Conservation (phyloP, 2,888 invertebrate species). For the Lepetodrilus schrolli region DNA sequence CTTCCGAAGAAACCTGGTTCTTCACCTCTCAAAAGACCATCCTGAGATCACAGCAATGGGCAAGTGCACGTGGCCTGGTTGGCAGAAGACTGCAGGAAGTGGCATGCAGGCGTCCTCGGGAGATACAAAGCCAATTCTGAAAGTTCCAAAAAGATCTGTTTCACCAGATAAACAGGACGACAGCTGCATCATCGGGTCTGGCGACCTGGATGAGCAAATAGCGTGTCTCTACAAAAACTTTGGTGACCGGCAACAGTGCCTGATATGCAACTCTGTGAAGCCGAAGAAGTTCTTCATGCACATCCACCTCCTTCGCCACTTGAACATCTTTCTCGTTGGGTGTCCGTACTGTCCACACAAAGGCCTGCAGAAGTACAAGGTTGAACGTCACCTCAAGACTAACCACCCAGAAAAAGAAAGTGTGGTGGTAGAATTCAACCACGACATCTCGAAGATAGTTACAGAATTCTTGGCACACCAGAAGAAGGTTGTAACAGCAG, state of each 20-base stretch:
- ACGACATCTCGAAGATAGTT: slow-evolving; percentile 43
- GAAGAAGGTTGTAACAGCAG: not conserved
- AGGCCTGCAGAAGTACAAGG: slow-evolving; percentile 49
- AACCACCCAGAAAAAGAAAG: slow-evolving; percentile 42
- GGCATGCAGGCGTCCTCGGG: not conserved
- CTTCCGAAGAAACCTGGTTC: slow-evolving; percentile 41
- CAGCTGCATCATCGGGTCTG: slow-evolving; percentile 46
- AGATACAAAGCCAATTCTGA: slow-evolving; percentile 5
- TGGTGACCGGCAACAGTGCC: slow-evolving; percentile 52
- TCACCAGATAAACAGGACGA: slow-evolving; percentile 30
- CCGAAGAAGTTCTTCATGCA: slow-evolving; percentile 64
- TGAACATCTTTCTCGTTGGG: slow-evolving; percentile 61
- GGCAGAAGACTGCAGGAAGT: slow-evolving; percentile 23
- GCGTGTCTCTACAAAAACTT: slow-evolving; percentile 45
- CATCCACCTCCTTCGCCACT: slow-evolving; percentile 63
- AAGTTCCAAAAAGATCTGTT: not conserved
- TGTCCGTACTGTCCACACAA: slow-evolving; percentile 61
- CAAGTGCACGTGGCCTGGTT: slow-evolving; percentile 41
- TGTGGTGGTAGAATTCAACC: slow-evolving; percentile 42
- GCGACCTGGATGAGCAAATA: slow-evolving; percentile 46
- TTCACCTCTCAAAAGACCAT: slow-evolving; percentile 43
- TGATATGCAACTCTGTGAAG: slow-evolving; percentile 58
- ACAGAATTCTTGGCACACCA: slow-evolving; percentile 39
- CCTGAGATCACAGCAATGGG: slow-evolving; percentile 46
- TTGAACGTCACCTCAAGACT: slow-evolving; percentile 47